Base-by-base conservation (phyloP, 2,113 vertebrate genomes). In the Paratilapia polleni region DNA sequence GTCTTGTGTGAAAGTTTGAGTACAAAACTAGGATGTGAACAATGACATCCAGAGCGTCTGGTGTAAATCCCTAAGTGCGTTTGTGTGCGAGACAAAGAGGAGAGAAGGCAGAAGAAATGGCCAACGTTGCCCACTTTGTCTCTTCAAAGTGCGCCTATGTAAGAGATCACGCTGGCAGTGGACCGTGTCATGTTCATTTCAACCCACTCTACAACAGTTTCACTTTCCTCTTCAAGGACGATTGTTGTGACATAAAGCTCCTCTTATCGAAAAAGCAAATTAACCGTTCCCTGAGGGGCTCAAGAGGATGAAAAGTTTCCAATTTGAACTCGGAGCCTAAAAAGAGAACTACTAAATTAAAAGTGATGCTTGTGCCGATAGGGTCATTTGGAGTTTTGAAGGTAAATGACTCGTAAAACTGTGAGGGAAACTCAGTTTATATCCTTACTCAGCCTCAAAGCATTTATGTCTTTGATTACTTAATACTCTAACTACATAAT, bases 391-490 rank as follows among this genome's bases (percentile, higher is more conserved):
- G 52, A 26, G 82, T 78, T 88, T 81, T 90, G 84, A 92, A 90
- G 76, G 86, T 88, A 89, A 93, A 87, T 88, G 82, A 88, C 60
- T 82, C 5, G 80, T 89, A 87, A 88, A 88, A 76, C 82, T 47
- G 78, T 26, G 62, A 80, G 34, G 77, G 76, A 83, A 91, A 79
- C 79, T 77, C 82, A 28, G 78, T 80, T 89, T 86, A 86, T 70
- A 79, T 77, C 56, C 41, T 41, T 5, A 36, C 80, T 75, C 87
- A 83, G 82, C 87, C 84, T 92, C 88, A 91, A 91, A 91, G 91
- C 88, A 20, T 62, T 83, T 87, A 12, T 47, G 84, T 83, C 86
- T 90, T 92, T 89, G 86, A 89, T 89, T 74, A 93, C 91, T 77
- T 83, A 70, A 82, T 59, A 83, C 78, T 86, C 81, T 60, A 61